Evolutionary conservation across 2,113 vertebrate species (phyloP), one percentile per base, ranked within the genome.

Genomic region (Xenopus laevis): DNA sequence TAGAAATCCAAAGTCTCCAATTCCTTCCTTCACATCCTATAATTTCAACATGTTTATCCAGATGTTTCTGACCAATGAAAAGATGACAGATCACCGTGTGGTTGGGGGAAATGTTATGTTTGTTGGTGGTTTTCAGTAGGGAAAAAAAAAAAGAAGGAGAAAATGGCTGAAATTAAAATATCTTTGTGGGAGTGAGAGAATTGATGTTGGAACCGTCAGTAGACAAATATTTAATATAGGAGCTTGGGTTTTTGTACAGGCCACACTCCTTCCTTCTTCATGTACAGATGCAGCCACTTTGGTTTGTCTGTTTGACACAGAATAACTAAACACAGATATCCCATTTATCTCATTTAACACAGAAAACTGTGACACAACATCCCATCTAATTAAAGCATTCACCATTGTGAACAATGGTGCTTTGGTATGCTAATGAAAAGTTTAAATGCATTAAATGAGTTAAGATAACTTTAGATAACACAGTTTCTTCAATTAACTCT

Each of bases 1-100:
- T 50, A 16, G 55, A 58, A 18, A 58, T 20, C 13, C 18, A 18
- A n/a, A 17, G 8, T 15, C 17, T 58, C 55, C 9, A 58, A 58
- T 20, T 58, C 8, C 55, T 58, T 10, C 47, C 17, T 58, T 18
- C 18, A 18, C 55, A 16, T 6, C 9, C 21, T 60, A 60, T 23
- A 60, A 60, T 21, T 60, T 55, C 1, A n/a, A 60, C 13, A 11
- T 60, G 58, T 60, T 21, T 60, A 60, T 23, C 21, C 58, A 60
- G 58, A 60, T 60, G 58, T 60, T 60, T 60, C 20, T 60, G 21
- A 60, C 58, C 58, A 60, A 60, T 60, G 13, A 55, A 60, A 60
- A 60, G 11, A 23, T 27, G 18, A 60, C 58, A 21, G 58, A 10
- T 60, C 58, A 23, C 18, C 15, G 10, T 21, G 58, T 23, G 58